These are phyloP conservation scores for Embidobia sp. DNA, from an alignment of 2,888 invertebrate genomes.

Conservation along the genomic window DNA sequence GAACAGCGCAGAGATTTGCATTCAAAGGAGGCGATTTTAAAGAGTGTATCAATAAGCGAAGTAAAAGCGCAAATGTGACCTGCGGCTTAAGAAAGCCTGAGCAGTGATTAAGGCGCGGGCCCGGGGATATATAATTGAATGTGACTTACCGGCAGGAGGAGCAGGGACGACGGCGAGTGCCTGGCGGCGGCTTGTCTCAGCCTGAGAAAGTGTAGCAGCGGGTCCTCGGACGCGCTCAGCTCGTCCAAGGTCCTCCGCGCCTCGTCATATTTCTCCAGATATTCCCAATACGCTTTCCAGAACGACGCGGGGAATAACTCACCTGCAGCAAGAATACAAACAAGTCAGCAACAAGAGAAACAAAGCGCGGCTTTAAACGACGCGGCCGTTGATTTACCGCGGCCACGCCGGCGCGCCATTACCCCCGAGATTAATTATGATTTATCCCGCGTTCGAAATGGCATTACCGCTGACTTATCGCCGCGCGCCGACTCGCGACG, in stretches of 20 bases:
- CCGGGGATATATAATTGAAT: conserved; percentile 50
- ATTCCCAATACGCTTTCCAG: conserved; percentile 86
- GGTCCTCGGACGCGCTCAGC: conserved; percentile 85
- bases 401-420: conserved; percentile 47
- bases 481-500: conserved; percentile 30
- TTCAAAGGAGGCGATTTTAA: no score
- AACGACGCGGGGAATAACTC: conserved; percentile 86
- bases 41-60: conserved; percentile 19
- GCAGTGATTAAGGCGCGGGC: conserved; percentile 25
- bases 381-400: conserved; percentile 54
- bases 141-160: conserved; percentile 87
- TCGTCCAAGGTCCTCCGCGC: conserved; percentile 85
- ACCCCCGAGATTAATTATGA: conserved; percentile 61
- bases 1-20: no score
- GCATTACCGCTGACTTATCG: conserved; percentile 47
- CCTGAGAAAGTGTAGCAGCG: conserved; percentile 86
- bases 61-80: conserved; percentile 32
- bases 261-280: conserved; percentile 84
- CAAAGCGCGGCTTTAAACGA: conserved; percentile 31
- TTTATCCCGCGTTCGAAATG: conserved; percentile 58
- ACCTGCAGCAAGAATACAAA: conserved; percentile 70
- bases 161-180: conserved; percentile 85
- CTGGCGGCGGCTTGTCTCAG: conserved; percentile 86
- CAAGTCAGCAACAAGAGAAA: conserved; percentile 19
- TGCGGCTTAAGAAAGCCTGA: conserved; percentile 26